Evolutionary conservation across 92 coral and sea anemone species (phyloP).

Genomic region (Palythoa grandiflora): DNA sequence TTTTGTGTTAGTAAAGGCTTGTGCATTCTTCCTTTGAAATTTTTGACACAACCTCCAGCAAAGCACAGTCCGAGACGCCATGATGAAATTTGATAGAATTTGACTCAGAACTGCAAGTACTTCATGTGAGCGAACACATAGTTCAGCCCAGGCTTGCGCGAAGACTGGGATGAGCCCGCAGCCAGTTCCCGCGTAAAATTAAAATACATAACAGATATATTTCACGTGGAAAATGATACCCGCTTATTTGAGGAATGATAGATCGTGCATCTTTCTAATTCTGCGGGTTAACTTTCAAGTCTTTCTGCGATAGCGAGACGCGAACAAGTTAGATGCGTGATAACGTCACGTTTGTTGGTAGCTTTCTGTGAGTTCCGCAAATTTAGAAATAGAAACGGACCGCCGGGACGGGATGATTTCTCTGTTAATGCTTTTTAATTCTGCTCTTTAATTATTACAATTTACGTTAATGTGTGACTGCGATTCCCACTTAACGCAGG

Average conservation of each 20-base stretch:
- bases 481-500: too few species aligned
- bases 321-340: background rate
- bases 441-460: too few species aligned
- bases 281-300: background rate
- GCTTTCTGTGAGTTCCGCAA: background rate
- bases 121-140: background rate
- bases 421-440: too few species aligned
- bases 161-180: constrained; percentile 12
- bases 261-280: background rate
- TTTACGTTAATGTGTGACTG: too few species aligned
- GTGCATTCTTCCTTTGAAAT: constrained; percentile 2
- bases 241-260: background rate
- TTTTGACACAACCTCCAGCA: constrained; percentile 34
- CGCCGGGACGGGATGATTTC: too few species aligned
- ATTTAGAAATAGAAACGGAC: too few species aligned
- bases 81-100: constrained; percentile 8
- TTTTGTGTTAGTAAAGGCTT: background rate
- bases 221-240: background rate
- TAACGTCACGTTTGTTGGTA: background rate
- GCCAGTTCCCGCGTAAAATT: constrained; percentile 11
- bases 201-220: constrained; percentile 6
- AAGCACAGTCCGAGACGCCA: constrained; percentile 36
- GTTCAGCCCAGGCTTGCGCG: background rate
- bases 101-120: background rate
- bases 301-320: background rate